Base-by-base conservation (phyloP, 1,140 invertebrate species). In the Drosophila baimaii region DNA sequence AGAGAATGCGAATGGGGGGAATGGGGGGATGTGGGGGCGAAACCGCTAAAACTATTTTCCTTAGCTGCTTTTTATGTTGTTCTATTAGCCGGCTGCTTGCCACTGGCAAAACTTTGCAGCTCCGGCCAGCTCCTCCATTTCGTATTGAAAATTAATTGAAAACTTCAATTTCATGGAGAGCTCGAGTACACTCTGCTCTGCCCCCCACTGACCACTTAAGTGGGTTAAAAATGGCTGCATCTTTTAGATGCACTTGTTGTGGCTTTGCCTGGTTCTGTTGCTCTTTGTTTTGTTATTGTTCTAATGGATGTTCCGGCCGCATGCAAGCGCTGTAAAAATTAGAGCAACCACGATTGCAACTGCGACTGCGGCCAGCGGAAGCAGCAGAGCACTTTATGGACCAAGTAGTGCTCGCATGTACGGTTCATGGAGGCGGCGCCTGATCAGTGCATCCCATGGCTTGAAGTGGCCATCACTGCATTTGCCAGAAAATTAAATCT, bases 121-220 rank as follows among this genome's bases (percentile, higher is more conserved):
- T 19, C 10, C 31, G 12, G 12, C 3, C 33, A 35, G 15, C 35
- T 35, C 33, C 23, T 49, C 44, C 59, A 44, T 35, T 62, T 69
- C 33, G 61, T 71, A 88, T 88, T 88, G 84, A 68, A 83, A 88
- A 88, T 88, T 88, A 88, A 88, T 88, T 88, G 80, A 83, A 89
- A 88, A 88, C 79, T 89, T 75, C 72, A 70, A 80, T 80, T 83
- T 77, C 72, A 77, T 83, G 49, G 55, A 76, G 52, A 83, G 76
- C 68, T 73, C 49, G 54, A 78, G 33, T 44, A 35, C 17, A 33
- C 35, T 31, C 44, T 25, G 44, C 23, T 47, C 2, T n/a, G 3
- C 17, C 33, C 33, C 49, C 57, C 69, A 35, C 58, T 69, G 78
- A 78, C 82, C 83, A 71, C 76, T 88, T 83, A 88, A 88, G 58